Conservation (phyloP, 2,888 invertebrate genomes). For the Arge pagana region DNA sequence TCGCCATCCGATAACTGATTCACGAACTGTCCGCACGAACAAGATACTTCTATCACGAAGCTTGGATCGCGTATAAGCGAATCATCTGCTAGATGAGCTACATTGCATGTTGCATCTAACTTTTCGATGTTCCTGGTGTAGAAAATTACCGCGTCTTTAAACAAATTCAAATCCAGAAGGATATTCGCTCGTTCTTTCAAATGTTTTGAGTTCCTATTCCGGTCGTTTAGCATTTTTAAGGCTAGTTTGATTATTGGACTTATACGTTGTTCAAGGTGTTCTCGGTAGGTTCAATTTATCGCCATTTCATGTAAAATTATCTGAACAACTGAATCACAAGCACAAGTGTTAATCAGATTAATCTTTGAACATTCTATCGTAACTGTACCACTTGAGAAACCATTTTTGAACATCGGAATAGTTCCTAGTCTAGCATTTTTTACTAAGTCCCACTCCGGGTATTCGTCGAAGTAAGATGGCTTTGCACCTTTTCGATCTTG, state of each 20-base stretch:
- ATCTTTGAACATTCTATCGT: not conserved
- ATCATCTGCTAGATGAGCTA: not conserved
- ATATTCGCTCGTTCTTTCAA: not conserved
- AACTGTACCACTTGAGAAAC: not conserved
- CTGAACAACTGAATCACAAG: not conserved
- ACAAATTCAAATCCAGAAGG: not conserved
- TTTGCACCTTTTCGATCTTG: not conserved
- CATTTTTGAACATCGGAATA: slow-evolving; percentile 4
- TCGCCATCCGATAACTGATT: no score
- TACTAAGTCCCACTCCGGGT: not conserved
- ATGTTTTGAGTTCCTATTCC: not conserved
- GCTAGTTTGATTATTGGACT: slow-evolving; percentile 4
- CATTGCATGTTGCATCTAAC: slow-evolving; percentile 1
- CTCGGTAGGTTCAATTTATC: not conserved
- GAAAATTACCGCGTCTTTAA: not conserved
- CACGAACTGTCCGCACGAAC: slow-evolving; percentile 5
- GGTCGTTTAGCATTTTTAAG: not conserved
- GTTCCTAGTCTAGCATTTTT: not conserved
- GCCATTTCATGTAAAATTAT: not conserved
- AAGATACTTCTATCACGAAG: slow-evolving; percentile 60
- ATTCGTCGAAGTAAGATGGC: slow-evolving; percentile 2
- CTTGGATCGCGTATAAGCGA: not conserved
- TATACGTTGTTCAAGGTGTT: not conserved
- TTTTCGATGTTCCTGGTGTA: not conserved
- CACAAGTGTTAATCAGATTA: not conserved